Percentiles rank a stretch among this genome's conserved stretches.
These are phyloP conservation scores for Morelia viridis DNA, from an alignment of 2,797 vertebrate species.

Conservation along the genomic window DNA sequence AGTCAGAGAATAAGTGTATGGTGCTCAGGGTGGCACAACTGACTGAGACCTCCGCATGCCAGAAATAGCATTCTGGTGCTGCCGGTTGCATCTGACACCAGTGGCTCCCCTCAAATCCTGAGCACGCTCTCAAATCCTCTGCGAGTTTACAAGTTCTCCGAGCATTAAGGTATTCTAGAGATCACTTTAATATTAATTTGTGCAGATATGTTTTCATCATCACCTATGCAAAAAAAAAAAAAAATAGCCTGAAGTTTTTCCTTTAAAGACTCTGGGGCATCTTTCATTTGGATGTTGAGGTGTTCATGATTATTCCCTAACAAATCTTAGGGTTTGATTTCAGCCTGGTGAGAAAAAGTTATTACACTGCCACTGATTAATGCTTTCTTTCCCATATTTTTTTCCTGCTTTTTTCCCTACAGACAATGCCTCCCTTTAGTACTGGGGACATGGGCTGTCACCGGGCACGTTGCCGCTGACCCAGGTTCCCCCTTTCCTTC, in stretches of 20 bases:
- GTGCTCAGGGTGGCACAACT: not conserved
- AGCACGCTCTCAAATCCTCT: not conserved
- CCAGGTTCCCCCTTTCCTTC: slow-evolving; percentile 47
- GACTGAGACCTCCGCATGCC: not conserved
- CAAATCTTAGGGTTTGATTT: not conserved
- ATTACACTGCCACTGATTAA: not conserved
- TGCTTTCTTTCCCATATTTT: not conserved
- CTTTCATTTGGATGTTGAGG: not conserved
- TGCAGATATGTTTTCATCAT: not conserved
- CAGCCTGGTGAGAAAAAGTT: not conserved
- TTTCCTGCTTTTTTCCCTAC: slow-evolving; percentile 33
- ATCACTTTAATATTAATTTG: not conserved
- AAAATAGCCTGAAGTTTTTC: not conserved
- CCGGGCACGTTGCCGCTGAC: slow-evolving; percentile 58
- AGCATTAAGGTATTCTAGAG: not conserved
- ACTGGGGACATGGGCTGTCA: slow-evolving; percentile 62
- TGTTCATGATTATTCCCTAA: not conserved
- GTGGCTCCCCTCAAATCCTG: not conserved
- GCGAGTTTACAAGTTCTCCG: not conserved
- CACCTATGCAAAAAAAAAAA: not conserved
- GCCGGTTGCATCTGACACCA: not conserved
- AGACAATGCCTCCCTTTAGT: slow-evolving; percentile 44
- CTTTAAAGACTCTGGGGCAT: not conserved
- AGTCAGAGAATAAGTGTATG: not conserved
- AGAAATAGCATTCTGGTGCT: not conserved